phyloP scores from a whole-genome alignment of 2,888 invertebrate genomes.

The Linyphia triangularis region DNA sequence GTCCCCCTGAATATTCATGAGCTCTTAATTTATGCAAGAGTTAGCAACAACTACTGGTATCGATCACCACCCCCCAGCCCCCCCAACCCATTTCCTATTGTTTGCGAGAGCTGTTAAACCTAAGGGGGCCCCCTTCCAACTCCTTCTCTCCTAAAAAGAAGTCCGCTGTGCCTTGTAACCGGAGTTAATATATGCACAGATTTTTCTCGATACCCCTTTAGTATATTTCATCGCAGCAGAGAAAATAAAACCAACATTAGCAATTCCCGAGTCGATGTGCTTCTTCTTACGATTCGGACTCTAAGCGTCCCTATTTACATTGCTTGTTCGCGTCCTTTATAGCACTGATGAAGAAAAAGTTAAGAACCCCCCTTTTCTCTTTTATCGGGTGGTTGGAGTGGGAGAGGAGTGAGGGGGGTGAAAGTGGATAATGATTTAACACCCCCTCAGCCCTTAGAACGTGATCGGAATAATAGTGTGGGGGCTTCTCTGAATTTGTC shows the following conservation, averaged over 20 bases:
- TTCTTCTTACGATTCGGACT: slow-evolving; percentile 51
- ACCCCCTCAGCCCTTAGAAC: slow-evolving; percentile 45
- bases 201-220: slow-evolving; percentile 69
- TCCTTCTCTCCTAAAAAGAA: slow-evolving; percentile 50
- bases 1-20: slow-evolving; percentile 73
- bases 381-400: slow-evolving; percentile 28
- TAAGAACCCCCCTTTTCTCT: slow-evolving; percentile 27
- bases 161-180: slow-evolving; percentile 58
- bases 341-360: slow-evolving; percentile 35
- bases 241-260: slow-evolving; percentile 75
- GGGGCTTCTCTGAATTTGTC: slow-evolving; percentile 59
- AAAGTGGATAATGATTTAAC: slow-evolving; percentile 63
- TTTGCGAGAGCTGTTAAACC: slow-evolving; percentile 73
- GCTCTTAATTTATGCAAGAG: slow-evolving; percentile 75
- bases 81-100: slow-evolving; percentile 54
- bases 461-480: slow-evolving; percentile 71
- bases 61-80: slow-evolving; percentile 56
- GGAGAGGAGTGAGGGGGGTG: not conserved
- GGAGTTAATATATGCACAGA: slow-evolving; percentile 75
- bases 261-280: slow-evolving; percentile 66
- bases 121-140: slow-evolving; percentile 44
- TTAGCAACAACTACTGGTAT: slow-evolving; percentile 75
- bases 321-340: slow-evolving; percentile 27
- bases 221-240: not conserved
- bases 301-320: slow-evolving; percentile 72